Conservation (phyloP, 92 coral and sea anemone genomes). For the Umimayanthus kanabou region DNA sequence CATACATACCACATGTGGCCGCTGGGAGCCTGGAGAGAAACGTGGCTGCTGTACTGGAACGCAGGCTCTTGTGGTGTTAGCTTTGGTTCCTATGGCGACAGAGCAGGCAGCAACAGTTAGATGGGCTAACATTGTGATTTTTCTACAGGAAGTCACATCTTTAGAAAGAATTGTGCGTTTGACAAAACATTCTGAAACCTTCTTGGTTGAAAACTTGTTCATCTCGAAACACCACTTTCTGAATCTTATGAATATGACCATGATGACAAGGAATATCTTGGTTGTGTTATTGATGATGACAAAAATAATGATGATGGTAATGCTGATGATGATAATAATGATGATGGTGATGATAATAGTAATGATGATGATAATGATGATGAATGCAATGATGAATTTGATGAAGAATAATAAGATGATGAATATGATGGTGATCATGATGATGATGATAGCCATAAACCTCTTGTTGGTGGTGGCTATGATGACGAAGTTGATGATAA, state of each 20-base stretch:
- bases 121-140: too few relatives aligned
- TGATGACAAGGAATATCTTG: not conserved
- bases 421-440: too few relatives aligned
- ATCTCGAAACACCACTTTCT: too few relatives aligned
- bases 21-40: constrained; percentile 98
- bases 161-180: too few relatives aligned
- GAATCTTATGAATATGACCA: not conserved
- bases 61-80: constrained; percentile 92
- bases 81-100: constrained; percentile 79
- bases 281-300: not conserved
- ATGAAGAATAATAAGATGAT: too few relatives aligned
- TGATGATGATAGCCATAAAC: too few relatives aligned
- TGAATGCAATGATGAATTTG: not conserved
- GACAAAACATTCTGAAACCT: not conserved
- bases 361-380: not conserved
- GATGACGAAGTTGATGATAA: not conserved
- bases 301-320: not conserved
- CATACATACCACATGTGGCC: constrained; percentile 95
- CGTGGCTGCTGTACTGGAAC: constrained; percentile 97
- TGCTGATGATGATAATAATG: not conserved
- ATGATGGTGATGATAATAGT: not conserved
- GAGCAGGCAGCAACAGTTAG: not conserved
- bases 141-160: too few relatives aligned
- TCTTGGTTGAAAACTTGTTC: too few relatives aligned
- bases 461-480: not conserved